Evolutionary conservation across 2,797 vertebrate genomes (phyloP).

Genomic region (Thaleichthys pacificus): DNA sequence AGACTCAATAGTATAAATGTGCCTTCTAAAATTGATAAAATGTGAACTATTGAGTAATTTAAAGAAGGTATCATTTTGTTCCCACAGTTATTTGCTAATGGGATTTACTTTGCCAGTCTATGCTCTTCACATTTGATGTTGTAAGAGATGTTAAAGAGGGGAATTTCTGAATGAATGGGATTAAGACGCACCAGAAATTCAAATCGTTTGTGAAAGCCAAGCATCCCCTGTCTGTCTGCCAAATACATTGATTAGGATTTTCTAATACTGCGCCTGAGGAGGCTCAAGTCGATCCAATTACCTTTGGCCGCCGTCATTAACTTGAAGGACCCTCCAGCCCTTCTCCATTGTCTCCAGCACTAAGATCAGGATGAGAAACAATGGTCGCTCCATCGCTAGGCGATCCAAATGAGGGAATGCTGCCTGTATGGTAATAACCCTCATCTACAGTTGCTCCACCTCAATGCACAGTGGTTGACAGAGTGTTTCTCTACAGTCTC

Average conservation of each 20-base stretch:
- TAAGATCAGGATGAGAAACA: slow-evolving; percentile 51
- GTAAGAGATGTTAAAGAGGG: neutral
- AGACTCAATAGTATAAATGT: too few species aligned
- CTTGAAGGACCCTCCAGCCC: slow-evolving; percentile 55
- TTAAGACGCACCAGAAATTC: slow-evolving; percentile 55
- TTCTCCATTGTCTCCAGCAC: slow-evolving; percentile 56
- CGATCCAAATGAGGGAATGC: slow-evolving; percentile 36
- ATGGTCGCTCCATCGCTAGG: slow-evolving; percentile 39
- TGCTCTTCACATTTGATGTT: neutral
- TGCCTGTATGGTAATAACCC: slow-evolving; percentile 19
- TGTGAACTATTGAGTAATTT: too few species aligned
- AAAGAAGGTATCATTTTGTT: neutral
- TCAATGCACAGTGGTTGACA: neutral
- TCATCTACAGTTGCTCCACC: slow-evolving; percentile 32
- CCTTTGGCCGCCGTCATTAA: slow-evolving; percentile 66
- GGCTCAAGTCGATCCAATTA: slow-evolving; percentile 73
- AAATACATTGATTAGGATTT: slow-evolving; percentile 74
- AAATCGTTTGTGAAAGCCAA: slow-evolving; percentile 70
- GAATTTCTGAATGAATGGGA: slow-evolving; percentile 29
- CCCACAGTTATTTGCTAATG: neutral
- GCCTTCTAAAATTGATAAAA: too few species aligned
- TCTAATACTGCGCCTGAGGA: slow-evolving; percentile 64
- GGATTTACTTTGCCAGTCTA: neutral
- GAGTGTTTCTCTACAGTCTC: slow-evolving; percentile 7
- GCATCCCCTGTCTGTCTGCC: slow-evolving; percentile 58